phyloP scores from a whole-genome alignment of 2,888 invertebrate species.

The Coleophora deauratella region DNA sequence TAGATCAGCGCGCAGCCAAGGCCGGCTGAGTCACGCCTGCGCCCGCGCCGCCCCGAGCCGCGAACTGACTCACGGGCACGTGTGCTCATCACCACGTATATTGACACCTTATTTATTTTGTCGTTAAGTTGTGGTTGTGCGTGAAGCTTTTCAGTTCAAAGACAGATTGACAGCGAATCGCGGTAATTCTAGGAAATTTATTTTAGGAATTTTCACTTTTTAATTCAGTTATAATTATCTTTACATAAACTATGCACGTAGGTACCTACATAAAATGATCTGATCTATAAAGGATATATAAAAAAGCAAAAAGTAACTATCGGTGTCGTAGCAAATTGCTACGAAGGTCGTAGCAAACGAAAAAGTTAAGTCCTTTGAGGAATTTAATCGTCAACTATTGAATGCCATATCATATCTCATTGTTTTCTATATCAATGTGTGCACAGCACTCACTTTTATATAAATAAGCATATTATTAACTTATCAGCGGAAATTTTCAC shows the following conservation, averaged over 20 bases:
- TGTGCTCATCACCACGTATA: conserved; percentile 24
- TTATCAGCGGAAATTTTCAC: conserved; percentile 10
- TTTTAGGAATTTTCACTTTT: too few relatives aligned
- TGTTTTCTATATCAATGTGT: conserved; percentile 1
- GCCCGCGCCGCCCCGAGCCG: conserved; percentile 37
- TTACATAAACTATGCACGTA: too few relatives aligned
- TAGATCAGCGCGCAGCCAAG: conserved; percentile 32
- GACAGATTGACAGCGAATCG: too few relatives aligned
- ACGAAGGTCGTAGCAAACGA: not conserved
- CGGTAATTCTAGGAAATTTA: too few relatives aligned
- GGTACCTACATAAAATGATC: too few relatives aligned
- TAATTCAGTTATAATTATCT: too few relatives aligned
- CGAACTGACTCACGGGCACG: conserved; percentile 49
- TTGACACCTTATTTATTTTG: not conserved
- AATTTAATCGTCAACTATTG: not conserved
- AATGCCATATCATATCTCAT: not conserved
- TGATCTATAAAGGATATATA: too few relatives aligned
- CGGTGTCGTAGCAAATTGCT: not conserved
- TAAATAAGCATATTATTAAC: too few relatives aligned
- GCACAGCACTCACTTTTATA: too few relatives aligned
- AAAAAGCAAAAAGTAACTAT: too few relatives aligned
- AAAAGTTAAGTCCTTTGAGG: not conserved
- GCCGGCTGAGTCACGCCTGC: conserved; percentile 60
- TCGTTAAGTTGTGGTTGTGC: too few relatives aligned
- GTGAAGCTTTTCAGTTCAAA: too few relatives aligned